phyloP scores from a whole-genome alignment of 2,888 invertebrate genomes.

The Teinopalpus imperialis region DNA sequence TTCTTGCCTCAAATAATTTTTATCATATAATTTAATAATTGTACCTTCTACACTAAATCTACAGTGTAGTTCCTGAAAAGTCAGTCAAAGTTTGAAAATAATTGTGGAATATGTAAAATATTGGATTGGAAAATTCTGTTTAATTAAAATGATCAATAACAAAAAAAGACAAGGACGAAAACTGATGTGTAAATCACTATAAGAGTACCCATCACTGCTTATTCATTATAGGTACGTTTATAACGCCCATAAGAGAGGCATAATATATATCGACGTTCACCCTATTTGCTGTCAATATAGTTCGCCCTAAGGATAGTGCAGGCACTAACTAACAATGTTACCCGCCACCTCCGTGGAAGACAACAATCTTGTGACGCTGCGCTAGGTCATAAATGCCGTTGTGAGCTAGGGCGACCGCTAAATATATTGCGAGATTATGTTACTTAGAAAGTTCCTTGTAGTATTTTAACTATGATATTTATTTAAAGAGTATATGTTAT shows the following conservation, averaged over 20 bases:
- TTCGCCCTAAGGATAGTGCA: slow-evolving; percentile 11
- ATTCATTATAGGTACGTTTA: too few species aligned
- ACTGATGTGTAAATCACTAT: too few species aligned
- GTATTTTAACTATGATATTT: slow-evolving; percentile 7
- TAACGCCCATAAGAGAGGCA: neutral
- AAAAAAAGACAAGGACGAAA: too few species aligned
- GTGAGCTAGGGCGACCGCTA: slow-evolving; percentile 7
- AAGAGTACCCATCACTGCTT: too few species aligned
- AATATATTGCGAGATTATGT: slow-evolving; percentile 17
- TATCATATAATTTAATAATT: too few species aligned
- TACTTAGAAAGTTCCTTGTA: slow-evolving; percentile 6
- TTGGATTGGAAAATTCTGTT: too few species aligned
- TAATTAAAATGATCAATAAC: too few species aligned
- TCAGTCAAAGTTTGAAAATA: too few species aligned
- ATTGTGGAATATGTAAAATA: too few species aligned
- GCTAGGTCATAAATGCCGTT: slow-evolving; percentile 14
- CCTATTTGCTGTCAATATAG: slow-evolving; percentile 8
- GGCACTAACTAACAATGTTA: slow-evolving; percentile 18
- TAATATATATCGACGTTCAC: neutral
- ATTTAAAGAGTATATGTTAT: slow-evolving; percentile 6
- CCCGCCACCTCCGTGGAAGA: slow-evolving; percentile 15
- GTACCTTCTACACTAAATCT: too few species aligned
- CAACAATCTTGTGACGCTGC: slow-evolving; percentile 19
- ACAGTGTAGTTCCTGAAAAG: too few species aligned
- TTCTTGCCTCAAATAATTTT: too few species aligned